Evolutionary conservation across 2,797 vertebrate genomes (phyloP), one percentile per base, ranked within the genome.

Genomic region (Phrynocephalus guinanensis): DNA sequence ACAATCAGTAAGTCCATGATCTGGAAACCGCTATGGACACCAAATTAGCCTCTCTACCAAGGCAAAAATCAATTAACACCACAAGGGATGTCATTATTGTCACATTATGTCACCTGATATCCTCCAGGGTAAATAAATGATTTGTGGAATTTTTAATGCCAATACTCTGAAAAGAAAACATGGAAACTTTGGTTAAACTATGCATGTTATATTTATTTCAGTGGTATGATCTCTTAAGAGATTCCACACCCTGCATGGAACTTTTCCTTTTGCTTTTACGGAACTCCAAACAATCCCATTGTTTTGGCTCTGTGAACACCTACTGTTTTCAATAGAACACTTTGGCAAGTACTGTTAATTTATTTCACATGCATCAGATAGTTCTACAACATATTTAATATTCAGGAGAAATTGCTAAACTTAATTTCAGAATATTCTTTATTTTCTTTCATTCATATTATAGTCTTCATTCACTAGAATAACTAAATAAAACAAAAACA

Each of bases 1-100:
- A 94, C 95, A 96, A 96, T 97, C 96, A 95, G 95, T 92, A 93
- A 95, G 94, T 94, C 95, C 95, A 79, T 93, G 96, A 96, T 96
- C 94, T 86, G 87, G 95, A 95, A 95, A 93, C 96, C 94, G 93
- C 95, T 10, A 90, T 86, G 94, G 97, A 97, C 89, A 93, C 96
- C 96, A 96, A 96, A 97, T 97, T 97, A 96, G 95, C 96, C 93
- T 95, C 94, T 95, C 96, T 93, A 96, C 93, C 96, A 96, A 96
- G 96, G 96, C 96, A 97, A 97, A 63, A 97, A 97, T 97, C 97
- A 97, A 97, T 97, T 97, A 97, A 97, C 96, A 97, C 97, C 97
- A 96, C 97, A 82, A 94, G 97, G 97, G 97, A 97, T 96, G 96
- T 97, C 96, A 97, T 97, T 97, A 97, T 97, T 97, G 96, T 97